A percentile compares a stretch with the other conserved stretches of the same genome.
These are phyloP conservation scores for Spodoptera litura DNA, from an alignment of 1,140 invertebrate genomes.

Conservation along the genomic window DNA sequence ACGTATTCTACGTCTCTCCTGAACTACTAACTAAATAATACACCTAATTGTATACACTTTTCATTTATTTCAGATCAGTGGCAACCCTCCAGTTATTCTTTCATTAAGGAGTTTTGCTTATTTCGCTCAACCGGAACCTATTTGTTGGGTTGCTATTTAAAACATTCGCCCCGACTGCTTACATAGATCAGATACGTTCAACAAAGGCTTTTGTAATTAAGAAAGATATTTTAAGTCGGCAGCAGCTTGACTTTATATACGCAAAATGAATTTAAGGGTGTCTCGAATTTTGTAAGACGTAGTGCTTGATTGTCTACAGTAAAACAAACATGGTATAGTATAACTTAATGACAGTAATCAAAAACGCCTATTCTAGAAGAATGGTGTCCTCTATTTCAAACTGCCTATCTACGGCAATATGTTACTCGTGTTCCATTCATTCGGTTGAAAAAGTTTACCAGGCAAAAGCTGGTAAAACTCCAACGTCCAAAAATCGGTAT, in stretches of 20 bases:
- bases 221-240: conserved; percentile 85
- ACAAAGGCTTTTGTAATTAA: conserved; percentile 86
- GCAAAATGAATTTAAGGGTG: conserved; percentile 82
- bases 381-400: conserved; percentile 3
- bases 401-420: conserved; percentile 18
- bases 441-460: conserved; percentile 15
- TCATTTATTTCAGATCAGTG: conserved; percentile 35
- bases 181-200: conserved; percentile 86
- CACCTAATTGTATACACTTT: conserved; percentile 40
- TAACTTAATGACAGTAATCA: conserved; percentile 11
- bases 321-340: conserved; percentile 44
- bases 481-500: conserved; percentile 67
- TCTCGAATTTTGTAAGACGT: conserved; percentile 77
- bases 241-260: conserved; percentile 83
- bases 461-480: conserved; percentile 36
- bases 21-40: neutral
- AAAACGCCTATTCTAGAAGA: conserved; percentile 1
- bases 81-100: conserved; percentile 76
- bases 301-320: conserved; percentile 67
- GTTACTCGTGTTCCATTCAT: conserved; percentile 26
- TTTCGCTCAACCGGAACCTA: conserved; percentile 82
- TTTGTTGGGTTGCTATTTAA: conserved; percentile 85
- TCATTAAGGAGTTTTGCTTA: conserved; percentile 83
- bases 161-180: conserved; percentile 84
- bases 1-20: neutral